phyloP scores from a whole-genome alignment of 2,113 vertebrate species.

The Myrmecobius fasciatus region DNA sequence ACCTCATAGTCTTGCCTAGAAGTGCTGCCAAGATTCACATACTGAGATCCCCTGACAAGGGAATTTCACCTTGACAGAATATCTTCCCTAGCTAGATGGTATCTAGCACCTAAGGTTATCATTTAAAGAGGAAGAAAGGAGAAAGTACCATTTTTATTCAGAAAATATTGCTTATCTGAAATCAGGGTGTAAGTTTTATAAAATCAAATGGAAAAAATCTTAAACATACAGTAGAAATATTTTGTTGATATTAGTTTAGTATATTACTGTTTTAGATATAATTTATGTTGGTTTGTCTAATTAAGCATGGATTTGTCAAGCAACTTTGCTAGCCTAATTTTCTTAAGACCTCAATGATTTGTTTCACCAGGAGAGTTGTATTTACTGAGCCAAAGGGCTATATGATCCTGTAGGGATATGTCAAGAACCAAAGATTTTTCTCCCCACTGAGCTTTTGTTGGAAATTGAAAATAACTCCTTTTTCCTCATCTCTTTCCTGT shows the following conservation, averaged over 20 bases:
- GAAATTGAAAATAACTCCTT: background rate
- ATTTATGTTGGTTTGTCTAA: constrained; percentile 11
- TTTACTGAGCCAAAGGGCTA: background rate
- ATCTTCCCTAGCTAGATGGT: constrained; percentile 66
- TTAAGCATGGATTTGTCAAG: constrained; percentile 10
- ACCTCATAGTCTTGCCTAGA: constrained; percentile 18
- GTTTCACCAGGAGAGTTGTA: background rate
- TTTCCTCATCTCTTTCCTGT: background rate
- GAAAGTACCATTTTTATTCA: background rate
- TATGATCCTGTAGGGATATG: background rate
- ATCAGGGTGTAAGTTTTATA: constrained; percentile 20
- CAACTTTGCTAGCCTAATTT: background rate
- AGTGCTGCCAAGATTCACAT: background rate
- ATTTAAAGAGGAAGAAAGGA: constrained; percentile 13
- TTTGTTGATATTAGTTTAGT: constrained; percentile 14
- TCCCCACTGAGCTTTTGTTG: constrained; percentile 1
- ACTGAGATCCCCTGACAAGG: constrained; percentile 1
- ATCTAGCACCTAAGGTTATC: constrained; percentile 62
- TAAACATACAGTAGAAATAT: constrained; percentile 43
- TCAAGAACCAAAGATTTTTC: background rate
- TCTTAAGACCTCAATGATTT: constrained; percentile 11
- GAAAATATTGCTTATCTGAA: constrained; percentile 42
- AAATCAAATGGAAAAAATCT: constrained; percentile 17
- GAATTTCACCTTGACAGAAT: constrained; percentile 60
- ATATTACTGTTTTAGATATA: constrained; percentile 11